Base-by-base conservation (phyloP, 2,888 invertebrate genomes). In the Leucoptera coffeella region DNA sequence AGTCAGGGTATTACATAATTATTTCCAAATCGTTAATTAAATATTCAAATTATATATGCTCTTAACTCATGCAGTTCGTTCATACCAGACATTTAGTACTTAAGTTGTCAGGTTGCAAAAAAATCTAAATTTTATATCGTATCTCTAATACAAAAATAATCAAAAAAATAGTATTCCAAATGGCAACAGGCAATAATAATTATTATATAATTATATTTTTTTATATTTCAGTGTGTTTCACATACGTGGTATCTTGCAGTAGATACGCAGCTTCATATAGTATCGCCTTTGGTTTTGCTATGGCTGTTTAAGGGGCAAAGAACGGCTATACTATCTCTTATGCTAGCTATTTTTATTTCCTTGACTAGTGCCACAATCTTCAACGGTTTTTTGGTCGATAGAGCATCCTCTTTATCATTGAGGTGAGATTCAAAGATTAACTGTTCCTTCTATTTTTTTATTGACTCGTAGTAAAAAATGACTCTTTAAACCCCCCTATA, bases 261-360 rank as follows among this genome's bases (percentile, higher is more conserved):
- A 4, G 47, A 47, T 9, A 35, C 41, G 2, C 45, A 45, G 15
- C 31, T 45, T 3, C 38, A 43, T 26, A 29, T 45, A n/a, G 14
- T 47, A 1, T 40, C 45, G 4, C 46, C 46, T 1, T 3, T 47
- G 2, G 27, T 47, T 4, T 27, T 47, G n/a, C 36, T 35, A 14
- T 45, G 41, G 38, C 35, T 45, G 12, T 29, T 43, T 5, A 35
- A 35, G 7, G 35, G 26, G 6, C 40, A 36, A 19, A 23, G 26
- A 4, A 17, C 38, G 0, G 53, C 56, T 0, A 59, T 58, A 58
- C 23, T 35, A 0, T 43, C 51, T 0, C 32, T 60, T 2, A 23
- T 35, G 0, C 33, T 35, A 2, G 39, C 39, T 0, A 12, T 56
- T 12, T 5, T 52, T 2, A 30, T 37, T 7, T 33, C 40, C 1